These are phyloP conservation scores for Lucilia sericata DNA, from an alignment of 1,140 invertebrate species.

Conservation along the genomic window DNA sequence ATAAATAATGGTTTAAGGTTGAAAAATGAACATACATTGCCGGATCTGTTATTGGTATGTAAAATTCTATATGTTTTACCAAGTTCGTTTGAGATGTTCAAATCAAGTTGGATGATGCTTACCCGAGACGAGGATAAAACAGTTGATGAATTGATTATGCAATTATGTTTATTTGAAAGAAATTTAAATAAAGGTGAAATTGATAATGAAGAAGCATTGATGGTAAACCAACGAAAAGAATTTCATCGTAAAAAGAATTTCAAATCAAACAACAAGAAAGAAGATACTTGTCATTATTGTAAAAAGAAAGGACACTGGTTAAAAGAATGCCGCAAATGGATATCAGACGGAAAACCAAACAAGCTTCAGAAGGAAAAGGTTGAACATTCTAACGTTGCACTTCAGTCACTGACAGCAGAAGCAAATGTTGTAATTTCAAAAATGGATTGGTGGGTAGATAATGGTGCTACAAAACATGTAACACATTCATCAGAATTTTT, in stretches of 20 bases:
- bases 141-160: too few relatives aligned
- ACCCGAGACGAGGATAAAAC: too few relatives aligned
- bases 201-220: too few relatives aligned
- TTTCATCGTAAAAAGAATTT: neutral
- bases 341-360: neutral
- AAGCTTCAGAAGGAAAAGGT: neutral
- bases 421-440: neutral
- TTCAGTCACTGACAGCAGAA: neutral
- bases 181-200: too few relatives aligned
- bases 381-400: neutral
- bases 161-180: too few relatives aligned
- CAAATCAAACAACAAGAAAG: neutral
- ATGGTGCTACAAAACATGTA: neutral
- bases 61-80: too few relatives aligned
- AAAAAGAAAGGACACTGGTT: conserved; percentile 20
- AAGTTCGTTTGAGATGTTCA: too few relatives aligned
- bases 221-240: too few relatives aligned
- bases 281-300: neutral
- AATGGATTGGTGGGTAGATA: neutral
- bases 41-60: too few relatives aligned
- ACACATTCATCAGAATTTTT: neutral
- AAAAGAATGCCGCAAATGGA: conserved; percentile 25
- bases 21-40: too few relatives aligned
- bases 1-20: too few relatives aligned
- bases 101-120: too few relatives aligned